Base-by-base conservation (phyloP, 2,113 vertebrate genomes). In the Festucalex cinctus region DNA sequence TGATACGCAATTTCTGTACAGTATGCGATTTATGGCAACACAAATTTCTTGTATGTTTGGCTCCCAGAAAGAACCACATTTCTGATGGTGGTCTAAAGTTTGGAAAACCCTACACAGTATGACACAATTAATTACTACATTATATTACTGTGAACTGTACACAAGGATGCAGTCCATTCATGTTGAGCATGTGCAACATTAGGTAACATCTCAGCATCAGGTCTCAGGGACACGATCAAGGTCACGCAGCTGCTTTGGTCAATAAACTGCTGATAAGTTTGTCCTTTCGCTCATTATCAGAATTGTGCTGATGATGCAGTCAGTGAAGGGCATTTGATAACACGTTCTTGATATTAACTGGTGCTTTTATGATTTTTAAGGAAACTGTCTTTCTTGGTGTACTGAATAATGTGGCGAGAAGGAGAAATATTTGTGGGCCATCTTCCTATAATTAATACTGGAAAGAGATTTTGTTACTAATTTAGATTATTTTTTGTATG, bases 241-340 rank as follows among this genome's bases (percentile, higher is more conserved):
- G 89, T 63, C 71, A 72, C 71, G 75, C 82, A 90, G 89, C 89
- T 90, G 91, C 74, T 76, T 68, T 9, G 74, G 65, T 89, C 89
- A 89, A 85, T 75, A 67, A 39, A 43, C 75, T 67, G 66, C 78
- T 74, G 86, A 89, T 85, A 86, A 72, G 28, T 65, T 68, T 24
- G 54, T 70, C 56, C 51, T 41, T 70, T 62, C 36, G 49, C 59
- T 63, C 26, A 14, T 60, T 17, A 68, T 80, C 65, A 17, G 3
- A 41, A 57, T 51, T 58, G 2, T 9, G 46, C 35, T 28, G 63
- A 58, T 51, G 41, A 64, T 14, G 51, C 48, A 73, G 48, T 0
- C 58, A 66, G 14, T 17, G 1, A 36, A 16, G 53, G 19, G 7
- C 17, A 57, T 57, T 57, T 17, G 54, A 57, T 57, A 57, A 57